Evolutionary conservation across 2,113 vertebrate genomes (phyloP).

Genomic region (Cyphomyrus plagiostoma): DNA sequence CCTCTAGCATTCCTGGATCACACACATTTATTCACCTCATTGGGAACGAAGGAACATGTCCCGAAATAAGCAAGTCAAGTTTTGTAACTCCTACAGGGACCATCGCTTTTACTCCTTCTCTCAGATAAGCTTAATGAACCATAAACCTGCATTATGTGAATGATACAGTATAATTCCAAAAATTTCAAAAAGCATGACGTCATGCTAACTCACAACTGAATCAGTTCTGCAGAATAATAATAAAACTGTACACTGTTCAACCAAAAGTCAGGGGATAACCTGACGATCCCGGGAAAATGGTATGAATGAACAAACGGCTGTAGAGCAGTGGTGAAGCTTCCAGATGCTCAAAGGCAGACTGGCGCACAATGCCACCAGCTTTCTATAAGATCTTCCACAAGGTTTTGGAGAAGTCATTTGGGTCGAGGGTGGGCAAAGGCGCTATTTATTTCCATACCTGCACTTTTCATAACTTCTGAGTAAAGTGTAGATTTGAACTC

Average conservation of each 20-base stretch:
- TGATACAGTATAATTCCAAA: neutral
- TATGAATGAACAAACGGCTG: neutral
- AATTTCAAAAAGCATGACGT: neutral
- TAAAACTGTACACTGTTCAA: neutral
- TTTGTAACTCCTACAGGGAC: neutral
- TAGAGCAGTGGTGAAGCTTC: neutral
- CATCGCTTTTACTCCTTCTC: neutral
- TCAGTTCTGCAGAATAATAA: neutral
- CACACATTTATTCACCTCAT: neutral
- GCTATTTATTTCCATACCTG: neutral
- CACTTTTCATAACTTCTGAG: neutral
- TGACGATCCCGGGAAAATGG: neutral
- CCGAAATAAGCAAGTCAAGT: neutral
- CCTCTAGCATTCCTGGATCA: neutral
- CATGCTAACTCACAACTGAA: neutral
- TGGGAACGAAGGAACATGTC: neutral
- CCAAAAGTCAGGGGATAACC: neutral
- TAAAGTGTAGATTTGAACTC: neutral
- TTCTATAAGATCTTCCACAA: neutral
- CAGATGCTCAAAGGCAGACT: neutral
- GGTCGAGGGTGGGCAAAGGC: neutral
- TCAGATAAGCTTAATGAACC: neutral
- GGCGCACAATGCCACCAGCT: neutral
- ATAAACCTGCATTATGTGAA: neutral
- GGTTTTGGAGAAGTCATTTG: neutral